Evolutionary conservation across 2,113 vertebrate genomes (phyloP).

Genomic region (Anolis carolinensis): DNA sequence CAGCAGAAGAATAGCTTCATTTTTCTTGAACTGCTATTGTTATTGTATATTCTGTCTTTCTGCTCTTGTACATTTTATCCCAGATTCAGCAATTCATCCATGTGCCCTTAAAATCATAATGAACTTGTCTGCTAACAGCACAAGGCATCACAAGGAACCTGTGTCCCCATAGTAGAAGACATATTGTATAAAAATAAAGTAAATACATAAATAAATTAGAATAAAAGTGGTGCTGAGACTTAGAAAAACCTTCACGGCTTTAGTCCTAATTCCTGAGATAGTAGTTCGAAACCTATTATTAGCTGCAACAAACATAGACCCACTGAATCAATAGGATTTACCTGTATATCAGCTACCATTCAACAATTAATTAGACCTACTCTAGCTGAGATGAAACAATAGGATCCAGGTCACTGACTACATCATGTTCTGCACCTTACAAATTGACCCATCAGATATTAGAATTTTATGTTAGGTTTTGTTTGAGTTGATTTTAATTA

Average conservation of each 20-base stretch:
- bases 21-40: background rate
- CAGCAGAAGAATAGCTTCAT: background rate
- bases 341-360: no score
- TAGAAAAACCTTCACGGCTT: background rate
- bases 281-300: no score
- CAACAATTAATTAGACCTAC: no score
- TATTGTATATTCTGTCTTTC: background rate
- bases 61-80: background rate
- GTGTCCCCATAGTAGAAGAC: no score
- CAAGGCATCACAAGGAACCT: background rate
- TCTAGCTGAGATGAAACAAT: no score
- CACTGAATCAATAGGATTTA: no score
- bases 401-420: background rate
- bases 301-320: no score
- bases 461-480: background rate
- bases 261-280: no score
- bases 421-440: background rate
- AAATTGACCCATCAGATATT: background rate
- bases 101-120: background rate
- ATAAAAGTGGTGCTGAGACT: background rate
- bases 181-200: no score
- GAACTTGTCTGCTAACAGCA: background rate
- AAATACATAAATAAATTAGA: no score
- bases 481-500: background rate
- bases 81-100: background rate